These are phyloP conservation scores for Turritopsis dohrnii DNA, from an alignment of 30 jellyfish, hydroid and myxozoan species.

Conservation along the genomic window DNA sequence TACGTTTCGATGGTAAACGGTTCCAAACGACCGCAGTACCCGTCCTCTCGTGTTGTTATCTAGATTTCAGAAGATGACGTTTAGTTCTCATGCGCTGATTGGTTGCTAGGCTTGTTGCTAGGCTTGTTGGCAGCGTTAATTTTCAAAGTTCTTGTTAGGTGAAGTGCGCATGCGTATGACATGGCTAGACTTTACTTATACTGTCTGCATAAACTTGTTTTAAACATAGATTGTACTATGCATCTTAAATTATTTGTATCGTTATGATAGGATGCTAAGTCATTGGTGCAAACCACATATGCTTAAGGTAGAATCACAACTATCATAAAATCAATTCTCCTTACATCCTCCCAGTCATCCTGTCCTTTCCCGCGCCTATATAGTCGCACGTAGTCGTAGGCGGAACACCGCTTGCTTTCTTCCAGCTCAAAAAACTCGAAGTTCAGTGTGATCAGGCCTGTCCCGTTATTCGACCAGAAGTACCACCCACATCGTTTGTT, in stretches of 20 bases:
- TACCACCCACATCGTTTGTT: slow-evolving; percentile 6
- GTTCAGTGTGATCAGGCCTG: slow-evolving; percentile 14
- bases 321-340: neutral
- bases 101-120: too few species aligned
- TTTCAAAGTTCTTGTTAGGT: too few species aligned
- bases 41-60: slow-evolving; percentile 3
- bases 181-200: too few species aligned
- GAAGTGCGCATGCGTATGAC: too few species aligned
- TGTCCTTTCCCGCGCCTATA: slow-evolving; percentile 26
- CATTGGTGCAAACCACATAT: neutral
- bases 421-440: slow-evolving; percentile 28
- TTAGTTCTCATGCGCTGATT: too few species aligned
- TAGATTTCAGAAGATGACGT: neutral
- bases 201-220: too few species aligned
- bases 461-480: slow-evolving; percentile 17
- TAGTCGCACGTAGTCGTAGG: slow-evolving; percentile 26
- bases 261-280: too few species aligned
- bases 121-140: too few species aligned
- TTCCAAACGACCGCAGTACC: neutral
- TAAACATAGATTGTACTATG: too few species aligned
- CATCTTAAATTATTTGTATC: too few species aligned
- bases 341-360: slow-evolving; percentile 26
- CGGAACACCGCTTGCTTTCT: slow-evolving; percentile 13
- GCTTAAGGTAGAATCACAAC: neutral
- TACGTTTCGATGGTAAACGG: slow-evolving; percentile 1